These are phyloP conservation scores for Drosophila colorata DNA, from an alignment of 2,888 invertebrate genomes.

Conservation along the genomic window DNA sequence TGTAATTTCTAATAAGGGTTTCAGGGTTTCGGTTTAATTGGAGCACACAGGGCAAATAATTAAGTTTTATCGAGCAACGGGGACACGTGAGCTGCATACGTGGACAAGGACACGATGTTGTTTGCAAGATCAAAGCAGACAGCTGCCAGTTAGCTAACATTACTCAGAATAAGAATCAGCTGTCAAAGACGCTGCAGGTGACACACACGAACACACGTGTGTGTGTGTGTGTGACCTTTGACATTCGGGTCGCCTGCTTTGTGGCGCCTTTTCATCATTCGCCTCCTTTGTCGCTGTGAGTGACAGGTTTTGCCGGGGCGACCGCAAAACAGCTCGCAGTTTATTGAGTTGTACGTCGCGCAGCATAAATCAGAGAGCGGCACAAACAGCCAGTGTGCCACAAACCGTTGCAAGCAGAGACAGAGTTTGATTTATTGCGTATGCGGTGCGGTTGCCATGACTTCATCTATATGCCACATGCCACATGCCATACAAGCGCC, in stretches of 20 bases:
- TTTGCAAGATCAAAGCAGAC: conserved; percentile 46
- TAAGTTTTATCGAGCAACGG: conserved; percentile 1
- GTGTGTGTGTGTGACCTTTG: conserved; percentile 56
- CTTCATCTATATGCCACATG: conserved; percentile 16
- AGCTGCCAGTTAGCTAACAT: conserved; percentile 27
- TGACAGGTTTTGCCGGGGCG: conserved; percentile 41
- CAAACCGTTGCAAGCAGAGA: conserved; percentile 36
- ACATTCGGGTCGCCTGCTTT: conserved; percentile 45
- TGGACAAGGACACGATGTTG: conserved; percentile 16
- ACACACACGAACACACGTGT: neutral
- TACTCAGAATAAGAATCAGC: conserved; percentile 38
- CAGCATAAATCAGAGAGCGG: conserved; percentile 63
- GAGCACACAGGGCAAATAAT: conserved; percentile 25
- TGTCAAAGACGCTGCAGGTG: conserved; percentile 39
- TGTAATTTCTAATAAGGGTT: conserved; percentile 21
- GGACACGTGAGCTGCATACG: conserved; percentile 21
- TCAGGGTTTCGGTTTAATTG: conserved; percentile 29
- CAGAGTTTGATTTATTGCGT: conserved; percentile 52
- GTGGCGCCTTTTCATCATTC: conserved; percentile 52
- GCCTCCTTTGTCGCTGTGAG: conserved; percentile 32
- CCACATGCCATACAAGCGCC: neutral
- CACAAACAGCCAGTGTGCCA: conserved; percentile 25
- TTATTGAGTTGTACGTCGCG: conserved; percentile 64
- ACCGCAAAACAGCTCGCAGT: conserved; percentile 29
- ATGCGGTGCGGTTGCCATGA: conserved; percentile 35